Evolutionary conservation across 2,888 invertebrate genomes (phyloP).

Genomic region (Ornithoptera alexandrae): DNA sequence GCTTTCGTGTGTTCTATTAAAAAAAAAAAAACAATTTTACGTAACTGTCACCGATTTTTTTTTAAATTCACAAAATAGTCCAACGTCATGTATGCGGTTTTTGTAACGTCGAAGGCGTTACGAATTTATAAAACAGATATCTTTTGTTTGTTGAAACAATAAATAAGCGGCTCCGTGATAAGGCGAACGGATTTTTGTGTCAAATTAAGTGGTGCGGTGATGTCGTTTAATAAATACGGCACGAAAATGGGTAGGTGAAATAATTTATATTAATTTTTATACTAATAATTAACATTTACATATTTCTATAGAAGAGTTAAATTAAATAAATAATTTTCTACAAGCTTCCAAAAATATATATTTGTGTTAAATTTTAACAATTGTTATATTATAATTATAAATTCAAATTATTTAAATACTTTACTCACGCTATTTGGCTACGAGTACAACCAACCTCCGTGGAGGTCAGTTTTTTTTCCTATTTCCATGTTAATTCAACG

Average conservation of each 20-base stretch:
- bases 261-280: neutral
- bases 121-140: conserved; percentile 34
- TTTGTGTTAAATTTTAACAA: too few species aligned
- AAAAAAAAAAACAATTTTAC: neutral
- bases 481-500: conserved; percentile 5
- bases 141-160: conserved; percentile 36
- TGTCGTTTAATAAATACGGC: conserved; percentile 31
- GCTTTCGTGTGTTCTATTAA: neutral
- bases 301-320: neutral
- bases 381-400: too few species aligned
- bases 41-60: neutral
- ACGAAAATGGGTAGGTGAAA: conserved; percentile 34
- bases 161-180: conserved; percentile 32
- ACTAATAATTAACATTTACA: neutral
- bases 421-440: neutral
- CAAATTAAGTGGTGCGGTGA: conserved; percentile 32
- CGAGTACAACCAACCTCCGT: conserved; percentile 17
- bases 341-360: too few species aligned
- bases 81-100: conserved; percentile 32
- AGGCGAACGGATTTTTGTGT: conserved; percentile 33
- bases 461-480: conserved; percentile 24
- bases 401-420: neutral
- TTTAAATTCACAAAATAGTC: neutral
- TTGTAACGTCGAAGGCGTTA: conserved; percentile 32
- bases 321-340: neutral